Base-by-base conservation (phyloP, 2,113 vertebrate genomes). In the Esox niger region DNA sequence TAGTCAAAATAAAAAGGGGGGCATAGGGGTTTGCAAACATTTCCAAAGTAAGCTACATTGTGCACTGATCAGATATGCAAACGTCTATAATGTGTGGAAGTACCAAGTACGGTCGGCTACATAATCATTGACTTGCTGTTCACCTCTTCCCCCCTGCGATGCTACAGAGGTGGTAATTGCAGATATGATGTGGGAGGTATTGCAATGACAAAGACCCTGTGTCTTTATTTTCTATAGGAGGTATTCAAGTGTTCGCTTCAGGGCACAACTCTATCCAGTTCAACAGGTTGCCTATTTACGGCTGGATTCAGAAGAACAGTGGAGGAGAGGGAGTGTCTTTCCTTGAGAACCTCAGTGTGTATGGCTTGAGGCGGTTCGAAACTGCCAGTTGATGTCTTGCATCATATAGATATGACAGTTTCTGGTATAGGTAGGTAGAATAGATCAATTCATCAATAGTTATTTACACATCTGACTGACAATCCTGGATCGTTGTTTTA, bases 1-100 rank as follows among this genome's bases (percentile, higher is more conserved):
- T 66, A 29, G 33, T 66, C 58, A 54, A 58, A 62, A 29, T 35
- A 67, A 59, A 49, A 70, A 33, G 15, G 26, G 46, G n/a, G 55
- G 47, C 6, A 21, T 6, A 9, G 47, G 47, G 47, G 47, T 23
- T 52, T 21, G 17, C 11, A 43, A 43, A n/a, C 11, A 17, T 4
- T 43, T 2, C 13, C 38, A 17, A 10, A 17, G 47, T 21, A n/a
- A 52, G 15, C 20, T 52, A 1, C 2, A 43, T 21, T 52, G 47
- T 52, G 47, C 21, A 7, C 47, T 52, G n/a, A 52, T 52, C n/a
- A 52, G 47, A 21, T 52, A 52, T 52, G 47, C 47, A 52, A 15
- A 15, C 21, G 17, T 38, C 47, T n/a, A 49, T n/a, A 49, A 17
- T 6, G 47, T 52, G 47, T 52, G n/a, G 5, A 38, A n/a, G n/a